Percentiles rank a stretch among this genome's conserved stretches.
These are phyloP conservation scores for Cyanistes caeruleus DNA, from an alignment of 2,113 vertebrate species.

Conservation along the genomic window DNA sequence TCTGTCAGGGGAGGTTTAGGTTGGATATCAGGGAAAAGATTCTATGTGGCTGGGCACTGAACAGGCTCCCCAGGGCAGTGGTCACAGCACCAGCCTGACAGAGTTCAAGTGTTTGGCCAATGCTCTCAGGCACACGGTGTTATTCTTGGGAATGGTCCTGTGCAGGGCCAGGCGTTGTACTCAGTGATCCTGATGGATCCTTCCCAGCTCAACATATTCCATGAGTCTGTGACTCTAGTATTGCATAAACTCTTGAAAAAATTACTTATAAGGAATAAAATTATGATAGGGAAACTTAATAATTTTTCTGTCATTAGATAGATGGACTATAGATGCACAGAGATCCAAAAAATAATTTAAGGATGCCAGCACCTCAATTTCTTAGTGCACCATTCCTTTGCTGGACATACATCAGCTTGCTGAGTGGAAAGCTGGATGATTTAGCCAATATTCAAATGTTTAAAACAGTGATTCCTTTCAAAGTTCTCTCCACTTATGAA, in stretches of 20 bases:
- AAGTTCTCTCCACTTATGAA: not conserved
- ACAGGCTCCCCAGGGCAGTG: not conserved
- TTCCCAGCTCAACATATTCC: not conserved
- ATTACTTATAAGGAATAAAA: not conserved
- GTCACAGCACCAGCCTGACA: not conserved
- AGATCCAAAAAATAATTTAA: not conserved
- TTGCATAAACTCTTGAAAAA: not conserved
- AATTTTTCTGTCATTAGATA: not conserved
- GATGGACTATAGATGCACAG: not conserved
- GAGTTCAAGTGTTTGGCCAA: rapidly evolving
- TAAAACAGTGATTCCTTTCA: not conserved
- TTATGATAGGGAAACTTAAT: not conserved
- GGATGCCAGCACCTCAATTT: not conserved
- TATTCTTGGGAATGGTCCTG: not conserved
- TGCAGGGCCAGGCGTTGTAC: not conserved
- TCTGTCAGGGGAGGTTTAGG: not conserved
- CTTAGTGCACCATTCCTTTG: not conserved
- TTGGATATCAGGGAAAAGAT: rapidly evolving
- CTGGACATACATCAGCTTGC: not conserved
- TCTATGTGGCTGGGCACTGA: not conserved
- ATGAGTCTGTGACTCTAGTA: not conserved
- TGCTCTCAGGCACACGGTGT: not conserved
- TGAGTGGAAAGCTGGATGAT: not conserved
- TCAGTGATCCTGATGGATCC: not conserved
- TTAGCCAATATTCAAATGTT: not conserved